Base-by-base conservation (phyloP, 2,888 invertebrate species). In the Salticus scenicus region DNA sequence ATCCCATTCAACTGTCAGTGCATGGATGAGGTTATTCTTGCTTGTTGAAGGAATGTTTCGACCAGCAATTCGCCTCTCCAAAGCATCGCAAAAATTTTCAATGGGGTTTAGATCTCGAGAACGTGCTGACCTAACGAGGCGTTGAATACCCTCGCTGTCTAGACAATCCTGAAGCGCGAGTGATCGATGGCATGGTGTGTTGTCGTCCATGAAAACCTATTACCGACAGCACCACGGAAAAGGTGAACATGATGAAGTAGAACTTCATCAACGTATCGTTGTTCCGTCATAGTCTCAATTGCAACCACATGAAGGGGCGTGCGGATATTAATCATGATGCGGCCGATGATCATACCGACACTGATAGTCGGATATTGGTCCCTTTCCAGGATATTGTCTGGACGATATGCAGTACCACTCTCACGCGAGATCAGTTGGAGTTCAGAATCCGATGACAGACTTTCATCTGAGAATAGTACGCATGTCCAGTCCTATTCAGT, bases 121-220 rank as follows among this genome's bases (percentile, higher is more conserved):
- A n/a, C n/a, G n/a, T n/a, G n/a, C n/a, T n/a, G 14, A 14, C 2
- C 7, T 1, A 10, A 31, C n/a, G 42, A 20, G 20, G 20, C 70
- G 17, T 37, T 70, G 41, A 70, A 70, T 70, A 70, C 27, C 70
- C 37, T 70, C 70, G 41, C 41, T 70, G 8, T 37, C 70, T 41
- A 37, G 70, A 37, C 37, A 33, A n/a, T 37, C 70, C 33, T 70
- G 70, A 12, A 41, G 30, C 1, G 5, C 30, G 66, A n/a, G 1
- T 28, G 5, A 10, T 2, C 31, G 14, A 30, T 66, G 30, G 63
- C 27, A 33, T 63, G 63, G 1, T 27, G 33, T 12, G 37, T 33
- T 63, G 12, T 37, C 12, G 73, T 1, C 63, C 33, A 30, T 66
- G 66, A 66, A 66, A 66, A 30, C 17, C 24, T 57, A 57, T 57